Evolutionary conservation across 1,140 invertebrate genomes (phyloP), one percentile per base, ranked within the genome.

Genomic region (Anastrepha ludens): DNA sequence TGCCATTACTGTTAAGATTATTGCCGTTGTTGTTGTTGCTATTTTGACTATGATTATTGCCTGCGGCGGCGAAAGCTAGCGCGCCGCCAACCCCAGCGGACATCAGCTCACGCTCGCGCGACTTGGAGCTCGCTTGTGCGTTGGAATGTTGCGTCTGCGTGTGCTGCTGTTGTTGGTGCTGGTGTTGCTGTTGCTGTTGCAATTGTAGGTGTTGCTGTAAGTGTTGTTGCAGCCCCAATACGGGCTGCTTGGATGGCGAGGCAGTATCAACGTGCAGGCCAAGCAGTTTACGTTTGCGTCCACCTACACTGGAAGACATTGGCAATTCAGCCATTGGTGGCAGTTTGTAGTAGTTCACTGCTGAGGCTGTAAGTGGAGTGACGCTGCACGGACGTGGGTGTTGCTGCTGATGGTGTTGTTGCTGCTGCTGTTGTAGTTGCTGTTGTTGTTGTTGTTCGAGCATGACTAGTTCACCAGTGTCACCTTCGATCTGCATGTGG

Each of bases 341-440:
- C 44, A 65, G 20, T 20, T 59, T 74, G 29, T 59, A 70, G n/a
- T 17, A 70, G 15, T 70, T 70, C 47, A 55, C 44, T 47, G 55
- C 20, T 59, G 64, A 2, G 20, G 70, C 70, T 62, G 55, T 81
- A 13, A 64, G 44, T 65, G 87, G 74, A 15, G 62, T 78, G 62
- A 64, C 59, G 39, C 44, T 87, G 60, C 62, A 67, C 65, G 44
- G 50, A 85, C 62, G 85, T 67, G 78, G 81, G 62, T 85, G 87
- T 85, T 78, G 78, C 11, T 74, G 74, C n/a, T 81, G 74, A 15
- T 81, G 74, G 20, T 74, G 67, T 9, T 62, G 90, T 60, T 50
- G 91, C 89, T 62, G 91, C 88, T 65, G 91, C 90, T 65, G 91
- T 91, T 70, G 90, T 90, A 86, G 90, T 91, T 88, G n/a, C n/a